A percentile compares a stretch with the other conserved stretches of the same genome.
phyloP scores from a whole-genome alignment of 2,797 vertebrate genomes.

The Euthynnus affinis region DNA sequence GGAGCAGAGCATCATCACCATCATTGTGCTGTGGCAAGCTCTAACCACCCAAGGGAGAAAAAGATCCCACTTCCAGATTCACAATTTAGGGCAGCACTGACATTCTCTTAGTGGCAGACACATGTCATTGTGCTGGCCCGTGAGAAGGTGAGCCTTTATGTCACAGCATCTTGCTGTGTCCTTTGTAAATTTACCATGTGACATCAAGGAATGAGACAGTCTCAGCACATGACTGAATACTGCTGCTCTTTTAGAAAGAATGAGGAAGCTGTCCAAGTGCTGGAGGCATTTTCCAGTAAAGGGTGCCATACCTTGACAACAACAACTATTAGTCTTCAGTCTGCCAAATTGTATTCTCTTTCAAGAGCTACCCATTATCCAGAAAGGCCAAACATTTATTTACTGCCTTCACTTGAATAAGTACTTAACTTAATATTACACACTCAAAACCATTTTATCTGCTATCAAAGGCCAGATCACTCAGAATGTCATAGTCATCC shows the following conservation, averaged over 20 bases:
- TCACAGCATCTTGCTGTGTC: conserved; percentile 24
- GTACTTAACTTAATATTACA: neutral
- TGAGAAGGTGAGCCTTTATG: conserved; percentile 25
- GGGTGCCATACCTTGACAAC: neutral
- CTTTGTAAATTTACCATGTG: conserved; percentile 38
- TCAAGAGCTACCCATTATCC: neutral
- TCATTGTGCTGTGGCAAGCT: conserved; percentile 25
- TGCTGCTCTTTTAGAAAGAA: neutral
- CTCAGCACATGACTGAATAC: neutral
- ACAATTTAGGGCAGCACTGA: conserved; percentile 30
- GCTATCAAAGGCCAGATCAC: neutral
- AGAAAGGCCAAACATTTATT: neutral
- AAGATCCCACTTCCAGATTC: conserved; percentile 21
- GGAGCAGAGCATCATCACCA: neutral
- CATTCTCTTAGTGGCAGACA: conserved; percentile 38
- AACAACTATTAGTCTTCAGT: conserved; percentile 1
- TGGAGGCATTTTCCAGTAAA: conserved; percentile 14
- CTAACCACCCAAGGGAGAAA: conserved; percentile 29
- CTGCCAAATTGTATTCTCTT: neutral
- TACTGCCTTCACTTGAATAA: neutral
- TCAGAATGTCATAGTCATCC: too few relatives aligned
- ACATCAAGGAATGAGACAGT: neutral
- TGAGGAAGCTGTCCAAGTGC: conserved; percentile 2
- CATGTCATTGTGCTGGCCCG: conserved; percentile 6
- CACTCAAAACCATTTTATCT: neutral